Evolutionary conservation across 2,113 vertebrate genomes (phyloP).

Genomic region (Toxotes chatareus): DNA sequence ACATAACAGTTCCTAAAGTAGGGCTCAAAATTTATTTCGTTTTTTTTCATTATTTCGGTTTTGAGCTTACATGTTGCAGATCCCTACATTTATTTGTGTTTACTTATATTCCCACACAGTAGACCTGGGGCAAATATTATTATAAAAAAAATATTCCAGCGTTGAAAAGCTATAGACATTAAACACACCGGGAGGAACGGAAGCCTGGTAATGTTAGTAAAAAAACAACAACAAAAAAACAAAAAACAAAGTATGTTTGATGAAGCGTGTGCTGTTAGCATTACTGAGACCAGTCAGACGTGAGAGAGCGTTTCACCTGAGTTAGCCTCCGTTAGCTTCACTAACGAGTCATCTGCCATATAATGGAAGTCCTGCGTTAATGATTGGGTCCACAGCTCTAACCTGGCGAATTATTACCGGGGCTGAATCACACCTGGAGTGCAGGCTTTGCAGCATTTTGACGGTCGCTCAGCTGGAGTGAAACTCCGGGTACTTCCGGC

Average conservation of each 20-base stretch:
- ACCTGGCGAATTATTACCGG: too few relatives aligned
- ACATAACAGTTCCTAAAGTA: too few relatives aligned
- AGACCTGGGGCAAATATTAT: too few relatives aligned
- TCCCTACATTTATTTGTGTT: too few relatives aligned
- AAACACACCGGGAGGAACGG: not conserved
- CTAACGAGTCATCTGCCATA: not conserved
- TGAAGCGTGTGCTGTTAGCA: not conserved
- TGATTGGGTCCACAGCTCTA: too few relatives aligned
- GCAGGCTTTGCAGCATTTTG: not conserved
- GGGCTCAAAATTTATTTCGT: too few relatives aligned
- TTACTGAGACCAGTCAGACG: not conserved
- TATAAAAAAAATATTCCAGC: too few relatives aligned
- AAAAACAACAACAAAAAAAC: not conserved
- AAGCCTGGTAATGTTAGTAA: not conserved
- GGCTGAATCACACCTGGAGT: too few relatives aligned
- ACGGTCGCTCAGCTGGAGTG: not conserved
- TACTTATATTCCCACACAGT: too few relatives aligned
- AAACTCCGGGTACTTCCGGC: slow-evolving; percentile 8
- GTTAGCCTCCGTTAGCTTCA: not conserved
- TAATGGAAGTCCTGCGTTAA: not conserved
- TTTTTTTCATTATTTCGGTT: too few relatives aligned
- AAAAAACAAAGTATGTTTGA: not conserved
- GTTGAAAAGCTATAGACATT: not conserved
- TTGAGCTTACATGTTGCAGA: too few relatives aligned
- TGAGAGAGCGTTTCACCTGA: not conserved